Evolutionary conservation across 2,113 vertebrate species (phyloP).

Genomic region (Quiscalus mexicanus): DNA sequence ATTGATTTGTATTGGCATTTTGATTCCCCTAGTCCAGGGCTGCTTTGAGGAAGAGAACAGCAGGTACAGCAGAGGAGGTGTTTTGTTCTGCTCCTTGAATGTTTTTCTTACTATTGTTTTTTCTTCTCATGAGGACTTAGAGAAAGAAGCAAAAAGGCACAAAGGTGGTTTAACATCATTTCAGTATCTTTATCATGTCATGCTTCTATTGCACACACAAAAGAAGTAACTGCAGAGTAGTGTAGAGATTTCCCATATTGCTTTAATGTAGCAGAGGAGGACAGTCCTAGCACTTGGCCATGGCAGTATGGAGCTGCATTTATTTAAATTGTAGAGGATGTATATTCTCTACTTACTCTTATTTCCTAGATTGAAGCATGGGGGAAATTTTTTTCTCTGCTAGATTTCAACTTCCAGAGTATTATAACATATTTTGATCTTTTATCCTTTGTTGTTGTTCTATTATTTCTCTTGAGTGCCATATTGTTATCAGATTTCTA

Average conservation of each 20-base stretch:
- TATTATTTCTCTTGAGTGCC: no score
- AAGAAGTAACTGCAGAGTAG: not conserved
- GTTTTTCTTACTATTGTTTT: not conserved
- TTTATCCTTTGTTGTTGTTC: not conserved
- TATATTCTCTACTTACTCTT: not conserved
- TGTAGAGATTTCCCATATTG: not conserved
- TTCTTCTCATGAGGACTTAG: not conserved
- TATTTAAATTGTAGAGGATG: not conserved
- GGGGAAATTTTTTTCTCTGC: accelerated
- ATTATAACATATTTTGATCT: not conserved
- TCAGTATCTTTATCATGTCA: not conserved
- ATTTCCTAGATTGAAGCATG: not conserved
- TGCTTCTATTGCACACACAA: not conserved
- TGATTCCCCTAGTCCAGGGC: not conserved
- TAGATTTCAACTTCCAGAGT: not conserved
- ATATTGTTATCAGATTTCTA: no score
- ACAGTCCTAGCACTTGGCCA: not conserved
- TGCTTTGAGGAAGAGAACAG: not conserved
- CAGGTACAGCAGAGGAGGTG: not conserved
- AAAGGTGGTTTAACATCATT: not conserved
- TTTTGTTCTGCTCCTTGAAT: not conserved
- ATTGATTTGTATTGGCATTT: not conserved
- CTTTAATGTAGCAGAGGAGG: not conserved
- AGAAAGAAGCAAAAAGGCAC: not conserved
- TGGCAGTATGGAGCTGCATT: not conserved